These are phyloP conservation scores for Vandiemenella viatica DNA, from an alignment of 2,888 invertebrate genomes.

Conservation along the genomic window DNA sequence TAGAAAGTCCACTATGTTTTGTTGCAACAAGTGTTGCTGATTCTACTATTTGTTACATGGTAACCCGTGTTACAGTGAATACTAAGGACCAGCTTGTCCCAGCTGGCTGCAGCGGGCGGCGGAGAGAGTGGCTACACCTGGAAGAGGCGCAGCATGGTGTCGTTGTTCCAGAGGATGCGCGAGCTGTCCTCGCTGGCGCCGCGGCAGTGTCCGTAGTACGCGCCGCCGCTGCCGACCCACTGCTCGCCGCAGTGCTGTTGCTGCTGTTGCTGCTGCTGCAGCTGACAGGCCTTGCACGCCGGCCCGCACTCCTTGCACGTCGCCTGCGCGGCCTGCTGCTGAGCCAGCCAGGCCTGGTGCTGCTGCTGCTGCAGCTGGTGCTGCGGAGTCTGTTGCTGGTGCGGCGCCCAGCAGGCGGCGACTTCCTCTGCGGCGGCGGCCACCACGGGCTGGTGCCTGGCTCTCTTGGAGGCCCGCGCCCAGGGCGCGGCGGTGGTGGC, in stretches of 20 bases:
- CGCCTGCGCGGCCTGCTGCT: slow-evolving; percentile 12
- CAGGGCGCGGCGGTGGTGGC: slow-evolving; percentile 20
- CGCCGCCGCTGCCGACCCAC: too few species aligned
- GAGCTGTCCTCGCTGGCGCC: slow-evolving; percentile 16
- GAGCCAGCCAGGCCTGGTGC: slow-evolving; percentile 1
- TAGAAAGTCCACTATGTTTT: too few species aligned
- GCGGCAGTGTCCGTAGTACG: slow-evolving; percentile 10
- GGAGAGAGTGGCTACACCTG: slow-evolving; percentile 17
- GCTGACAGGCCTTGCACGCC: slow-evolving; percentile 17
- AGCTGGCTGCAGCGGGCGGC: too few species aligned
- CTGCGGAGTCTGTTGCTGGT: slow-evolving; percentile 18
- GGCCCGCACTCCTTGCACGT: slow-evolving; percentile 15
- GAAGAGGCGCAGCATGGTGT: slow-evolving; percentile 20
- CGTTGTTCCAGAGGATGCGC: slow-evolving; percentile 20
- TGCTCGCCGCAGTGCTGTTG: slow-evolving; percentile 12
- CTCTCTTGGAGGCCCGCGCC: slow-evolving; percentile 11
- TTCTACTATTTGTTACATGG: too few species aligned
- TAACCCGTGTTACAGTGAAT: too few species aligned
- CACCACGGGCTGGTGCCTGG: too few species aligned
- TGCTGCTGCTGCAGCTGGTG: too few species aligned
- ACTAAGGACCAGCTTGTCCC: too few species aligned
- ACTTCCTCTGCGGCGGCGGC: neutral
- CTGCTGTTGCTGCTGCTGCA: slow-evolving; percentile 24
- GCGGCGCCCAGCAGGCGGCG: slow-evolving; percentile 18
- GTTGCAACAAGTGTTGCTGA: too few species aligned